Base-by-base conservation (phyloP, 2,113 vertebrate genomes). In the Lasiurus borealis region DNA sequence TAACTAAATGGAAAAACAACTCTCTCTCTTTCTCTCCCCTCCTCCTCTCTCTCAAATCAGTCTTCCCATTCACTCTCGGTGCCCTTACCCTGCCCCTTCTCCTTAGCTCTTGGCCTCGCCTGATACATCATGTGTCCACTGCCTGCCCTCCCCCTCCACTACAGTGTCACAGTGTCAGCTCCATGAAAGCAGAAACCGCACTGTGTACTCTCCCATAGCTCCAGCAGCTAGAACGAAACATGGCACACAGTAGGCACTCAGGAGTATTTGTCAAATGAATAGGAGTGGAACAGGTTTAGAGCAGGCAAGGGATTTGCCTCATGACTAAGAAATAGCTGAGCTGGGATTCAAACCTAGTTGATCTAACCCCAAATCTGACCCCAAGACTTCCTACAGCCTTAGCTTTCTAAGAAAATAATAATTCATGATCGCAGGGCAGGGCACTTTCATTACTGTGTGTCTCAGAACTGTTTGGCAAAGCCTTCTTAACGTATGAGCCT, bases 121-220 rank as follows among this genome's bases (percentile, higher is more conserved):
- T 57, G 27, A 31, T n/a, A n/a, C 25, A 27, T 34, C n/a, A 9
- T 14, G 36, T 40, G 7, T 46, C 44, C 40, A 19, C 27, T 62
- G 18, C n/a, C n/a, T n/a, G n/a, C 29, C 36, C 12, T 52, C n/a
- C 14, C 11, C 14, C n/a, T 27, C 31, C 52, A 40, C 57, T 71
- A 19, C 57, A 77, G 34, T n/a, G n/a, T n/a, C n/a, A n/a, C n/a
- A n/a, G n/a, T 23, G 8, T 3, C 59, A n/a, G 19, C 57, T 72
- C 31, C 19, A 0, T 5, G 48, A 68, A 75, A 83, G 34, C n/a
- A 40, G 46, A 19, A 27, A 1, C n/a, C 4, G 2, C 3, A 1
- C 3, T 7, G 3, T 14, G 21, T 48, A 69, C 62, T 83, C 31
- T 88, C 36, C 44, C 3, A 0, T 0, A 54, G 27, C 19, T 9